Evolutionary conservation across 2,888 invertebrate species (phyloP).

Genomic region (Gordius sp.): DNA sequence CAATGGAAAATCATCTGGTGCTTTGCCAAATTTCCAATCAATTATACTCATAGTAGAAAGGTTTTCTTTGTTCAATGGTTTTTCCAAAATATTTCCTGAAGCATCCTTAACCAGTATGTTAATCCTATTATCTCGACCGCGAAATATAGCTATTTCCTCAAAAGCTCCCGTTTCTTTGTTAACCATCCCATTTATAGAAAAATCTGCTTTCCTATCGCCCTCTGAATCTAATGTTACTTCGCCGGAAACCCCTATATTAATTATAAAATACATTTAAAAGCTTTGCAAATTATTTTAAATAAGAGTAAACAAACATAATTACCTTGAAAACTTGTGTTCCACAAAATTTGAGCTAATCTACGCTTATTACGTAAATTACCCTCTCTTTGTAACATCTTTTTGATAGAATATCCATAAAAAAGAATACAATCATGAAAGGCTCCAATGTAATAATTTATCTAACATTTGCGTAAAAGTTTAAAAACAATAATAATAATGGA

Average conservation of each 20-base stretch:
- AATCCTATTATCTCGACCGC: neutral
- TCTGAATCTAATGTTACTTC: slow-evolving; percentile 20
- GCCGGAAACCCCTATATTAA: slow-evolving; percentile 20
- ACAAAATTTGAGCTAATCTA: slow-evolving; percentile 19
- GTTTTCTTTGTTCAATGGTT: neutral
- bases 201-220: slow-evolving; percentile 22
- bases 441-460: slow-evolving; percentile 22
- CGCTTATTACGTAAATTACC: slow-evolving; percentile 18
- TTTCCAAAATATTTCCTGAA: neutral
- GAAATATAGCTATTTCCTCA: slow-evolving; percentile 19
- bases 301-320: neutral
- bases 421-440: slow-evolving; percentile 22
- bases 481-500: neutral
- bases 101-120: neutral
- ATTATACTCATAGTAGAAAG: too few relatives aligned
- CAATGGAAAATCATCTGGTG: neutral
- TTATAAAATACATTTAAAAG: slow-evolving; percentile 9
- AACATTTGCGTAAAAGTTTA: neutral
- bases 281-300: neutral
- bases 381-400: slow-evolving; percentile 6
- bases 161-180: slow-evolving; percentile 20
- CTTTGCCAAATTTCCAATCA: slow-evolving; percentile 14
- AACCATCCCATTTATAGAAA: slow-evolving; percentile 21
- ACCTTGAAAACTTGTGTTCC: slow-evolving; percentile 21
- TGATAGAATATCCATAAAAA: slow-evolving; percentile 20